Conservation (phyloP, 2,888 invertebrate genomes). For the Drosophila histrio region DNA sequence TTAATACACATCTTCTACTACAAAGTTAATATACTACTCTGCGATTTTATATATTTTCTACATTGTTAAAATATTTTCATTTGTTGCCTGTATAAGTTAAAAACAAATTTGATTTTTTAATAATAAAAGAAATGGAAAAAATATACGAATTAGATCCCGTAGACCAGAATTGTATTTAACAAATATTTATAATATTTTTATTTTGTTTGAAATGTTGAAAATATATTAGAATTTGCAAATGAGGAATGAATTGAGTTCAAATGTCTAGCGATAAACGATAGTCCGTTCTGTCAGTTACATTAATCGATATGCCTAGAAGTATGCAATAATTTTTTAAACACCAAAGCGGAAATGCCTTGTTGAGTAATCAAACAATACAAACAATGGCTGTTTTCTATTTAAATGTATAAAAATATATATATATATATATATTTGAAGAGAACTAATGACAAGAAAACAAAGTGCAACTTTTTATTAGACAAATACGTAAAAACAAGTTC, state of each 20-base stretch:
- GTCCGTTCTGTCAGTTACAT: background rate
- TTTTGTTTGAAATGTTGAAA: too few species aligned
- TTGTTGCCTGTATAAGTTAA: too few species aligned
- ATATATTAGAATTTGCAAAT: too few species aligned
- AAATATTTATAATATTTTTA: too few species aligned
- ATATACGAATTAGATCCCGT: too few species aligned
- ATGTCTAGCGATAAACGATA: background rate
- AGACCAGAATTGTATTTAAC: too few species aligned
- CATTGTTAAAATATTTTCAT: too few species aligned
- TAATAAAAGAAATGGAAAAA: too few species aligned
- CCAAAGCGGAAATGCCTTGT: background rate
- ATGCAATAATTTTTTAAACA: slow-evolving; percentile 4
- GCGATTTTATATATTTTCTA: too few species aligned
- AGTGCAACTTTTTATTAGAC: background rate
- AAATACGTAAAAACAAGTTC: background rate
- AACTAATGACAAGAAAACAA: background rate
- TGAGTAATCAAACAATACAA: background rate
- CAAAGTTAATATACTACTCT: too few species aligned
- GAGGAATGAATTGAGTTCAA: background rate
- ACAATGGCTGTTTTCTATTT: background rate
- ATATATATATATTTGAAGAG: background rate
- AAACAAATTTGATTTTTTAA: too few species aligned
- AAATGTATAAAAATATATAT: background rate
- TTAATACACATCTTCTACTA: too few species aligned
- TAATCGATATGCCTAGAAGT: slow-evolving; percentile 18